Percentiles rank a stretch among this genome's conserved stretches.
These are phyloP conservation scores for Dermochelys coriacea DNA, from an alignment of 2,797 vertebrate genomes.

Conservation along the genomic window DNA sequence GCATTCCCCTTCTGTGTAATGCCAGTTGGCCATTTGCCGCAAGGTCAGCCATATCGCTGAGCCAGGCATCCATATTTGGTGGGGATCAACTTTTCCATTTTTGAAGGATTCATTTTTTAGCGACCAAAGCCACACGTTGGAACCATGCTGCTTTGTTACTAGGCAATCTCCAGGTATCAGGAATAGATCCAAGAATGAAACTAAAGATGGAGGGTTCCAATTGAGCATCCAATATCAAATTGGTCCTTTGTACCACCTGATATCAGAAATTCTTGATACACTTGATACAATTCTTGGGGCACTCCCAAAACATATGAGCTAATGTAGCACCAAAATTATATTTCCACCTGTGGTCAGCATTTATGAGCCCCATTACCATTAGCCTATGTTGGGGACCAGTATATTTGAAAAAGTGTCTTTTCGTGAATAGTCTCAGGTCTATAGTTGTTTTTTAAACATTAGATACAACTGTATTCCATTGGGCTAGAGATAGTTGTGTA, in stretches of 20 bases:
- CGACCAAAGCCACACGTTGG: neutral
- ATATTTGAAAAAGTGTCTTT: neutral
- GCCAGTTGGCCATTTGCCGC: neutral
- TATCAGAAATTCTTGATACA: neutral
- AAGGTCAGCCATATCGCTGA: too few species aligned
- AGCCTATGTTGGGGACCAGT: neutral
- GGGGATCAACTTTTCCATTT: neutral
- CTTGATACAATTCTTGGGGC: too few species aligned
- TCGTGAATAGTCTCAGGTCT: neutral
- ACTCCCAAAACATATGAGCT: neutral
- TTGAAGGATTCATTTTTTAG: neutral
- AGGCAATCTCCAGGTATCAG: neutral
- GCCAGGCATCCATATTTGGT: neutral
- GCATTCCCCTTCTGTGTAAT: neutral
- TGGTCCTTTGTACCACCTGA: neutral
- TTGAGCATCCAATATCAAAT: neutral
- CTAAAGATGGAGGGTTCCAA: neutral
- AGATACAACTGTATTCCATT: neutral
- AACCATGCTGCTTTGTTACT: neutral
- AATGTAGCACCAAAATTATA: neutral
- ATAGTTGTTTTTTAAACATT: neutral
- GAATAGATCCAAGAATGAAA: neutral
- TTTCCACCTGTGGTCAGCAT: neutral
- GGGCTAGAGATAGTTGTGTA: neutral
- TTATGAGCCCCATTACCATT: neutral